Percentiles rank a stretch among this genome's conserved stretches.
These are phyloP conservation scores for Fregata magnificens DNA, from an alignment of 2,113 vertebrate genomes.

Conservation along the genomic window DNA sequence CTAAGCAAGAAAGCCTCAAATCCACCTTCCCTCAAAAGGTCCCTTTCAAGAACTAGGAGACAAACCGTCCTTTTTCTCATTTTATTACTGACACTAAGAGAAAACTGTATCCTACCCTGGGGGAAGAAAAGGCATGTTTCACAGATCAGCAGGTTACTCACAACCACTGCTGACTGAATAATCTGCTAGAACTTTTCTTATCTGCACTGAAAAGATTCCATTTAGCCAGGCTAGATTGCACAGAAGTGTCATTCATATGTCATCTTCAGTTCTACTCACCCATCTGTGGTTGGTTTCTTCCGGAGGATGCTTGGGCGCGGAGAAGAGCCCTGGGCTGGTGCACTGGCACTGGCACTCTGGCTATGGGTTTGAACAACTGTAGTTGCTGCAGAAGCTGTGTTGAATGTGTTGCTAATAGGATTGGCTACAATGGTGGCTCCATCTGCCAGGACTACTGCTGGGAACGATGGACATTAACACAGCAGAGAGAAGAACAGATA, in stretches of 20 bases:
- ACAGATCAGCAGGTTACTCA: neutral
- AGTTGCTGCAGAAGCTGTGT: conserved; percentile 84
- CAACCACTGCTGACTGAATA: neutral
- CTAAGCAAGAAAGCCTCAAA: neutral
- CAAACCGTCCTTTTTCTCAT: neutral
- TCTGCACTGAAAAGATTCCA: neutral
- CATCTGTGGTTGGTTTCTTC: conserved; percentile 92
- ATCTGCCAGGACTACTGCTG: conserved; percentile 89
- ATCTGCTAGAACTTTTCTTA: neutral
- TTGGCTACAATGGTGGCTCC: conserved; percentile 91
- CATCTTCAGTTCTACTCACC: conserved; percentile 75
- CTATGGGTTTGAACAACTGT: conserved; percentile 92
- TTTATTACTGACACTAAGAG: neutral
- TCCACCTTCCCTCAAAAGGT: neutral
- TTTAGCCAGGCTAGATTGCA: neutral
- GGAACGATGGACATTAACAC: neutral
- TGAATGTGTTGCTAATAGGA: conserved; percentile 90
- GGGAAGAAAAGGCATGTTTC: neutral
- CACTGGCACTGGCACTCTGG: conserved; percentile 83
- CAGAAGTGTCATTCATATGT: neutral
- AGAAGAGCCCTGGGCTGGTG: conserved; percentile 90
- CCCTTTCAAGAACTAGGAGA: neutral
- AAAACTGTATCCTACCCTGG: neutral
- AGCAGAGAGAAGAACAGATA: neutral
- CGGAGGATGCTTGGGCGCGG: conserved; percentile 96